phyloP scores from a whole-genome alignment of 2,888 invertebrate genomes.

The Trissoscelio sp. region DNA sequence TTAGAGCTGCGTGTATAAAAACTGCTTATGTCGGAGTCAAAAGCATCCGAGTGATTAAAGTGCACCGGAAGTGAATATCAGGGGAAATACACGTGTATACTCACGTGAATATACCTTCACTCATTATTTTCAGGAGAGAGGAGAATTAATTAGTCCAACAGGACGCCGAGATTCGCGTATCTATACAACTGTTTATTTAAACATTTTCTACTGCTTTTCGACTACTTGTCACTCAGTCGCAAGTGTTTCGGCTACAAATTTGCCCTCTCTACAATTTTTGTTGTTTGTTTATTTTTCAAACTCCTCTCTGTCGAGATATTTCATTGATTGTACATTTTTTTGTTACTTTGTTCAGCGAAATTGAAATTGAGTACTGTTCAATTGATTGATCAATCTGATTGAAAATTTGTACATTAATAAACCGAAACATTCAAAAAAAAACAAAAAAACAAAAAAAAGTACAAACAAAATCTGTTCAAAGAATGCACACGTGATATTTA shows the following conservation, averaged over 20 bases:
- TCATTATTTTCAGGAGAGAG: slow-evolving; percentile 69
- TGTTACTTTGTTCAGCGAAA: no score
- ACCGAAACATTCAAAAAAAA: no score
- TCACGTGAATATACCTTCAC: slow-evolving; percentile 64
- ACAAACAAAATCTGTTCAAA: not conserved
- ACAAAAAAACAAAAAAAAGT: not conserved
- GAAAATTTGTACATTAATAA: no score
- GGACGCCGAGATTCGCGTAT: slow-evolving; percentile 48
- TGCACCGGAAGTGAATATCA: slow-evolving; percentile 70
- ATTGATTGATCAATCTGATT: no score
- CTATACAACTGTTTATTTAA: slow-evolving; percentile 24
- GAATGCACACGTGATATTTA: not conserved
- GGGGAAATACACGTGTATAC: slow-evolving; percentile 65
- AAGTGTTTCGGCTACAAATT: slow-evolving; percentile 11
- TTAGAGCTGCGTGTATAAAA: slow-evolving; percentile 67
- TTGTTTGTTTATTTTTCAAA: no score
- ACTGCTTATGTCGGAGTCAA: slow-evolving; percentile 67
- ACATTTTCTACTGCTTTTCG: slow-evolving; percentile 23
- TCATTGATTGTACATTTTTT: no score
- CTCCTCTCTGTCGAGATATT: no score
- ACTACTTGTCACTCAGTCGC: slow-evolving; percentile 27
- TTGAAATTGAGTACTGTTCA: no score
- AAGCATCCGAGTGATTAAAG: slow-evolving; percentile 68
- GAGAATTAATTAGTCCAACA: slow-evolving; percentile 72
- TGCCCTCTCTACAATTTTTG: no score